Conservation (phyloP, 2,797 vertebrate species). For the Pristis pectinata region DNA sequence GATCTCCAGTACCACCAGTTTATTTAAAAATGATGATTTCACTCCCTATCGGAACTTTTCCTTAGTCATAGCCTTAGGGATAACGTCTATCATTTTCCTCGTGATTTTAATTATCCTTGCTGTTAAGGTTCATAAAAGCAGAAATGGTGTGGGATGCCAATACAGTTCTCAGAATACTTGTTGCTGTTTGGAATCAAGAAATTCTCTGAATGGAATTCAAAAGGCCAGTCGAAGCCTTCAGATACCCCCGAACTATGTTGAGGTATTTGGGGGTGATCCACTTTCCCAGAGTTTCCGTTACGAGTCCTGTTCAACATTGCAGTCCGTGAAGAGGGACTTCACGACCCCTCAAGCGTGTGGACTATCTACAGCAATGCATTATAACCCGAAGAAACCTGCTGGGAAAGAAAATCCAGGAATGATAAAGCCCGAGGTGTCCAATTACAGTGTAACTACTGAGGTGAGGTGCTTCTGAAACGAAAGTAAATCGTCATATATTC, state of each 20-base stretch:
- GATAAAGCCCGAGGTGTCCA: neutral
- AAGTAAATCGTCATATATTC: too few relatives aligned
- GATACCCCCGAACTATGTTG: neutral
- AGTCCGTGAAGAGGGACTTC: too few relatives aligned
- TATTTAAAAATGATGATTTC: neutral
- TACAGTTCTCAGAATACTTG: neutral
- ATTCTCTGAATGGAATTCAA: neutral
- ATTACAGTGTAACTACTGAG: neutral
- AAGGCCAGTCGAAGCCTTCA: neutral
- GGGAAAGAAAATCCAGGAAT: neutral
- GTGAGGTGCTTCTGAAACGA: neutral
- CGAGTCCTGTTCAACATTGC: neutral
- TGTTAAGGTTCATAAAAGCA: neutral
- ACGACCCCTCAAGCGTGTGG: constrained; percentile 48
- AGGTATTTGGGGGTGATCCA: neutral
- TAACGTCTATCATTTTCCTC: neutral
- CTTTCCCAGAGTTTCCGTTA: constrained; percentile 2
- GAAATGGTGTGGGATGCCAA: neutral
- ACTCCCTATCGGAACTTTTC: neutral
- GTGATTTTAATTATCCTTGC: neutral
- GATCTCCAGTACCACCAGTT: neutral
- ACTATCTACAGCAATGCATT: constrained; percentile 53
- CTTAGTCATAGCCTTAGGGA: neutral
- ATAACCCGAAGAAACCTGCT: neutral
- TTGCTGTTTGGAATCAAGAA: neutral